These are phyloP conservation scores for Portunus trituberculatus DNA, from an alignment of 1,140 invertebrate genomes.

Conservation along the genomic window DNA sequence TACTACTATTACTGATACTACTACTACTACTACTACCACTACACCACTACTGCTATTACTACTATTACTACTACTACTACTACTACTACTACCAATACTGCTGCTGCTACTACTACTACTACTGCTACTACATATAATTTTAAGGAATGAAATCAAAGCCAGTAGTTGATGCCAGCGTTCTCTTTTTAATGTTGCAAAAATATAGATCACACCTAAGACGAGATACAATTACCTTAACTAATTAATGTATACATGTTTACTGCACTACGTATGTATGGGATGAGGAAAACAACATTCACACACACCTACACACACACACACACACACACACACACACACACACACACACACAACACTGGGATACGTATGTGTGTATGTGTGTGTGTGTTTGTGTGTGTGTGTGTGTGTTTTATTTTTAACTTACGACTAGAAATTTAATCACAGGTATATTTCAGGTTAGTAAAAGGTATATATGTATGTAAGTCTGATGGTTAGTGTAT, in stretches of 20 bases:
- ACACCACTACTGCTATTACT: no score
- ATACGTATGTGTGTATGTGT: neutral
- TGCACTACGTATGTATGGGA: neutral
- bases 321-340: slow-evolving; percentile 1
- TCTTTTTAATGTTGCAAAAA: slow-evolving; percentile 4
- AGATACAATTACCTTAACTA: neutral
- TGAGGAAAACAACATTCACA: neutral
- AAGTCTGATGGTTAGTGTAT: neutral
- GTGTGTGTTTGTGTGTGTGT: no score
- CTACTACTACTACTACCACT: no score
- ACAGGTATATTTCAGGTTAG: neutral
- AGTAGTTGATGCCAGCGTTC: neutral
- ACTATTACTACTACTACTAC: neutral
- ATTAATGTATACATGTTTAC: neutral
- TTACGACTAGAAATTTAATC: neutral
- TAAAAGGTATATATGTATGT: no score
- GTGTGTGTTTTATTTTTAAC: no score
- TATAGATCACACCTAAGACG: neutral
- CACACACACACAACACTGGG: neutral
- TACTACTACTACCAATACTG: neutral
- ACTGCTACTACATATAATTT: neutral
- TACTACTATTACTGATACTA: no score
- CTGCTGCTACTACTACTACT: neutral
- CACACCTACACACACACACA: neutral
- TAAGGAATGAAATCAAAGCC: neutral